Evolutionary conservation across 2,797 vertebrate genomes (phyloP).

Genomic region (Spinibarbus caldwelli): DNA sequence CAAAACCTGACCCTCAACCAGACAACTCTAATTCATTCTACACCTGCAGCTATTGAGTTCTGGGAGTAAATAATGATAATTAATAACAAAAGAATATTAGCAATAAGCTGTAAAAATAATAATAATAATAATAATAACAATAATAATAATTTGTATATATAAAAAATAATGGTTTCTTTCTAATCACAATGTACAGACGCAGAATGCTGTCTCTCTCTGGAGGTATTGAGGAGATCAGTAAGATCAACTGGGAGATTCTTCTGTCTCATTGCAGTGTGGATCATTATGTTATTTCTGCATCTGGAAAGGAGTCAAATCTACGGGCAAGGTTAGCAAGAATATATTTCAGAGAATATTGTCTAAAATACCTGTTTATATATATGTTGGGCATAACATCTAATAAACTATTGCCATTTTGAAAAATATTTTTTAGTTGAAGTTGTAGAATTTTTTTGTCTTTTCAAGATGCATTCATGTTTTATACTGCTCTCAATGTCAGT

Average conservation of each 20-base stretch:
- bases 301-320: slow-evolving; percentile 80
- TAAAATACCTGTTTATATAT: slow-evolving; percentile 66
- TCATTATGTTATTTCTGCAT: slow-evolving; percentile 77
- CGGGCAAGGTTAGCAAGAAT: slow-evolving; percentile 75
- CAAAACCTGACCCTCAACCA: slow-evolving; percentile 55
- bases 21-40: slow-evolving; percentile 61
- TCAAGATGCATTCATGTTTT: neutral
- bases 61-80: slow-evolving; percentile 74
- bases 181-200: slow-evolving; percentile 59
- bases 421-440: neutral
- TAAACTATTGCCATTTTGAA: neutral
- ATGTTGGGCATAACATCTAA: slow-evolving; percentile 70
- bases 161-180: neutral
- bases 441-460: neutral
- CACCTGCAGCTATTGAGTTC: slow-evolving; percentile 76
- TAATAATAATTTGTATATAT: neutral
- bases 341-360: slow-evolving; percentile 71
- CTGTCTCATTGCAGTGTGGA: slow-evolving; percentile 73
- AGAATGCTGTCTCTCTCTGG: slow-evolving; percentile 74
- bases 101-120: neutral
- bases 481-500: neutral
- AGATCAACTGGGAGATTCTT: slow-evolving; percentile 74
- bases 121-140: neutral
- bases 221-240: slow-evolving; percentile 76
- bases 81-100: neutral